These are phyloP conservation scores for Mycetomoellerius zeteki DNA, from an alignment of 1,140 invertebrate species.

Conservation along the genomic window DNA sequence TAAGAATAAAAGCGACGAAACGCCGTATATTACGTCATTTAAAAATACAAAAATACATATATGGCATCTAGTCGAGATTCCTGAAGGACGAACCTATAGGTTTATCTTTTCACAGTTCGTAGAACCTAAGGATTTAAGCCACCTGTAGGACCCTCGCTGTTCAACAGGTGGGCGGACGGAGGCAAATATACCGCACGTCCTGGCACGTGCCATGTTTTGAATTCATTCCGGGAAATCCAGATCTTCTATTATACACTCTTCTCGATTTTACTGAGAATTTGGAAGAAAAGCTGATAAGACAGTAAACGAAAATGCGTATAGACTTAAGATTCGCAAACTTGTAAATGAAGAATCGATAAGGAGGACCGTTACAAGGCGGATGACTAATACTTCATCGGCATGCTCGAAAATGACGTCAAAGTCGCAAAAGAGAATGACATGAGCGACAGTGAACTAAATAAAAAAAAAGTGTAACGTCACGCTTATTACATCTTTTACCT, in stretches of 20 bases:
- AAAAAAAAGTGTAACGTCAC: conserved; percentile 22
- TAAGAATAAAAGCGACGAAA: background rate
- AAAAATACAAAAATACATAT: background rate
- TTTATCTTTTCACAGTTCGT: background rate
- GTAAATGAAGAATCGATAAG: conserved; percentile 70
- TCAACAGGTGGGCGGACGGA: conserved; percentile 74
- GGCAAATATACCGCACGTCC: conserved; percentile 37
- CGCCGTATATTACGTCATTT: background rate
- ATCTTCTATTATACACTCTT: background rate
- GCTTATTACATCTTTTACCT: background rate
- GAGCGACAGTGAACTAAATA: conserved; percentile 35
- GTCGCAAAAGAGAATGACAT: conserved; percentile 74
- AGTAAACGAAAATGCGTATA: conserved; percentile 10
- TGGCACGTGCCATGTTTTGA: conserved; percentile 28
- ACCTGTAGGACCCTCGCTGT: conserved; percentile 61
- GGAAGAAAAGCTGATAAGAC: background rate
- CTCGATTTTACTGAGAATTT: background rate
- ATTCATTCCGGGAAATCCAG: conserved; percentile 41
- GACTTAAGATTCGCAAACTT: conserved; percentile 9
- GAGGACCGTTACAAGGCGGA: conserved; percentile 79
- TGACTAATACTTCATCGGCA: conserved; percentile 85
- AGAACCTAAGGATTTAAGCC: conserved; percentile 29
- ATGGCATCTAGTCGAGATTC: background rate
- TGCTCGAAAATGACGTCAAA: conserved; percentile 83
- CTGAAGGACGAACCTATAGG: background rate